Base-by-base conservation (phyloP, 2,888 invertebrate species). In the Lasioglossum villosulum region DNA sequence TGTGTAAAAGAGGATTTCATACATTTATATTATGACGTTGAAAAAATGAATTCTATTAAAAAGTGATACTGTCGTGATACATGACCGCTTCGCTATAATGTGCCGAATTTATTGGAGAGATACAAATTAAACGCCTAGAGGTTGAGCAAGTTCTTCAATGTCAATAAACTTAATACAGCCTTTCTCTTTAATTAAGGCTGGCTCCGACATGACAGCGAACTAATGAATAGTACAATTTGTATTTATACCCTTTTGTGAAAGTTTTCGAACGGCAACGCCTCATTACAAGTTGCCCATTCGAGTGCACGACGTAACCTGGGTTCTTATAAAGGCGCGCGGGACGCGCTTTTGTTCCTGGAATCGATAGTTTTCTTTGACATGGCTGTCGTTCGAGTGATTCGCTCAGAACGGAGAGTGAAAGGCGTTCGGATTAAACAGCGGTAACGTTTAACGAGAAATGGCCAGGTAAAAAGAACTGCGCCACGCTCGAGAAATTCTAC, bases 241-340 rank as follows among this genome's bases (percentile, higher is more conserved):
- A 27, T 59, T 59, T 59, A 59, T 59, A 34, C 8, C 66, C 59
- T 59, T 14, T 12, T 10, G 59, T 66, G 66, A 66, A 34, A 66
- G 66, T 30, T 59, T 27, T 59, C n/a, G 59, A 59, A 52, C 48
- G 48, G 59, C 59, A 59, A n/a, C 27, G 59, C n/a, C 59, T 59
- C 59, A 14, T 59, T 59, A 27, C 27, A 27, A 27, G 59, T 59
- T 59, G n/a, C 27, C 14, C 27, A 4, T 59, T 59, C 59, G n/a
- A 59, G 59, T 27, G 59, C n/a, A 8, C 59, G 59, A 59, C 59
- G 59, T 27, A 59, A 59, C 59, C 27, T 1, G 27, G 27, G 59
- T 27, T 59, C 59, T 59, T 59, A 12, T 27, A 59, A 27, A 27
- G 59, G 27, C 59, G 48, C 27, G 30, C 30, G 63, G 30, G 30